Evolutionary conservation across 2,888 invertebrate species (phyloP).

Genomic region (Rhaphigaster nebulosa): DNA sequence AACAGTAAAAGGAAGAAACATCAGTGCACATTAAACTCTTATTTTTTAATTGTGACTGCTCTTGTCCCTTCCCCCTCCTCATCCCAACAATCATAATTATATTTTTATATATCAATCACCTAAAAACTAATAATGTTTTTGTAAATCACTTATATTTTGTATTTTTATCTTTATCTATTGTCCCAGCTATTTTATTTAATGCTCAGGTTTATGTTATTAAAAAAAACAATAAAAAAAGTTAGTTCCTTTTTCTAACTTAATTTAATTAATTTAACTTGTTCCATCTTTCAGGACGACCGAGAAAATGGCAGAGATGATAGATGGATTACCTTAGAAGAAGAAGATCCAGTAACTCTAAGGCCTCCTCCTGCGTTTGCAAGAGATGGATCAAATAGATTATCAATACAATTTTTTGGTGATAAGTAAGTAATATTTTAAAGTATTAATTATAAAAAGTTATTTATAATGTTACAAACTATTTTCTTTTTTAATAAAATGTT

Average conservation of each 20-base stretch:
- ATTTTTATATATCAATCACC: no score
- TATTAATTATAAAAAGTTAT: not conserved
- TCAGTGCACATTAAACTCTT: no score
- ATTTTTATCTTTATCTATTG: not conserved
- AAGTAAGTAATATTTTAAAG: slow-evolving; percentile 71
- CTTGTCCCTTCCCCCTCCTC: no score
- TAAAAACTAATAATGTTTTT: no score
- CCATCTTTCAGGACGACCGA: slow-evolving; percentile 63
- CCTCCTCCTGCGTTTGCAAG: slow-evolving; percentile 70
- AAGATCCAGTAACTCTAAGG: slow-evolving; percentile 63
- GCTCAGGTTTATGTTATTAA: not conserved
- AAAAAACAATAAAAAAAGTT: not conserved
- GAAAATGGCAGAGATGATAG: slow-evolving; percentile 62
- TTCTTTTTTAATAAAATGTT: not conserved
- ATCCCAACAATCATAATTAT: no score
- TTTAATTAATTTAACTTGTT: not conserved
- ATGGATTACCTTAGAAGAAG: slow-evolving; percentile 65
- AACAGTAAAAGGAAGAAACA: no score
- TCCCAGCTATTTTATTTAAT: not conserved
- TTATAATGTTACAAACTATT: not conserved
- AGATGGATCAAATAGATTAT: slow-evolving; percentile 80
- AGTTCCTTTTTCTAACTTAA: not conserved
- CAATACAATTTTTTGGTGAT: slow-evolving; percentile 89
- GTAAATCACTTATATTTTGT: not conserved
- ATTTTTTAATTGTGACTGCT: no score